Conservation (phyloP, 2,797 vertebrate genomes). For the Cyprinodon diabolis region DNA sequence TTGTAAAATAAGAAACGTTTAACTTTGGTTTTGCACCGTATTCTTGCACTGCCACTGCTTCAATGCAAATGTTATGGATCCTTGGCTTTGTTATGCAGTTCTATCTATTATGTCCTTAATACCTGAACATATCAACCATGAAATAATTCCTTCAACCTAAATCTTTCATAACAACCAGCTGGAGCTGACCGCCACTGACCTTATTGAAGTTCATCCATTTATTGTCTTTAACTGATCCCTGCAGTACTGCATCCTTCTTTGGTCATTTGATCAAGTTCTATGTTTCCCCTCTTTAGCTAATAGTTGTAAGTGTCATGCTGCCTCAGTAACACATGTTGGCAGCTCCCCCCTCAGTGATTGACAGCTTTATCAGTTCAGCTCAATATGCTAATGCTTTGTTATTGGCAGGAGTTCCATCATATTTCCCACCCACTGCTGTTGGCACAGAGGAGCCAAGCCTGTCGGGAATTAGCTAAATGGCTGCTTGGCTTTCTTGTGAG, state of each 20-base stretch:
- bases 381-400: constrained; percentile 60
- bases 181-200: no score
- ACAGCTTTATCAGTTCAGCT: constrained; percentile 65
- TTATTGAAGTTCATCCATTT: background rate
- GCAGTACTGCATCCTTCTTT: background rate
- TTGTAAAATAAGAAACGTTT: no score
- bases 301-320: background rate
- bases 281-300: background rate
- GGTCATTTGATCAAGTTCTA: background rate
- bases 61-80: no score
- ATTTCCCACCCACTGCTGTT: constrained; percentile 37
- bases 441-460: constrained; percentile 39
- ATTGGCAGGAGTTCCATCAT: constrained; percentile 46
- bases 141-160: background rate
- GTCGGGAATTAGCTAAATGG: constrained; percentile 48
- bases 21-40: no score
- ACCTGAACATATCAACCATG: no score
- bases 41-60: no score
- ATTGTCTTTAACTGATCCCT: background rate
- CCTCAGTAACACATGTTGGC: constrained; percentile 23
- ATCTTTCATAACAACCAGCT: background rate
- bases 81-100: no score
- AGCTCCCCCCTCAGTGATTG: constrained; percentile 43
- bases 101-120: no score
- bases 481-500: constrained; percentile 22